Evolutionary conservation across 2,113 vertebrate genomes (phyloP).

Genomic region (Noturus placidus): DNA sequence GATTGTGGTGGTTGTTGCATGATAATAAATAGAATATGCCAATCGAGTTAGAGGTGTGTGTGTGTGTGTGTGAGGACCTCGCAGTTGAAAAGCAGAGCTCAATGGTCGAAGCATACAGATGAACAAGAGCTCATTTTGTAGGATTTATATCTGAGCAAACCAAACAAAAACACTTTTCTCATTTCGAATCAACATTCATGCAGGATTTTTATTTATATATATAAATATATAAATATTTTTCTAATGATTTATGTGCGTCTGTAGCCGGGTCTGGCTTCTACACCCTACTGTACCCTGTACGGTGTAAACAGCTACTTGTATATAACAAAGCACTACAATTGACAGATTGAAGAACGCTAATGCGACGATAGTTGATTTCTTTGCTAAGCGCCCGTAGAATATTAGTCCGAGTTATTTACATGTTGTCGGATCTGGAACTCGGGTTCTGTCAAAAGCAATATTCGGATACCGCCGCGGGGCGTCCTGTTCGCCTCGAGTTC

Average conservation of each 20-base stretch:
- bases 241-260: slow-evolving; percentile 22
- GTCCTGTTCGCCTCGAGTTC: background rate
- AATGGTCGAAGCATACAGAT: slow-evolving; percentile 35
- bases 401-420: slow-evolving; percentile 15
- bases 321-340: background rate
- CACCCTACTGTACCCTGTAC: background rate
- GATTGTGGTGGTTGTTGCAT: slow-evolving; percentile 53
- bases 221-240: background rate
- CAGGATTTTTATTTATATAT: background rate
- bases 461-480: background rate
- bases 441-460: slow-evolving; percentile 31
- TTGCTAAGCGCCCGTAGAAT: slow-evolving; percentile 14
- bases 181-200: background rate
- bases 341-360: slow-evolving; percentile 32
- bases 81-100: slow-evolving; percentile 52
- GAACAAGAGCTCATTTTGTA: slow-evolving; percentile 59
- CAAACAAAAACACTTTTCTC: background rate
- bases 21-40: slow-evolving; percentile 76
- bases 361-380: background rate
- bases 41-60: slow-evolving; percentile 64
- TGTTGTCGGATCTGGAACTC: slow-evolving; percentile 13
- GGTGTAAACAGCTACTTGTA: background rate
- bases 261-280: background rate
- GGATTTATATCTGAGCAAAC: slow-evolving; percentile 45
- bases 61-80: slow-evolving; percentile 59